phyloP scores from a whole-genome alignment of 2,113 vertebrate species.

The Dryoscopus gambensis region DNA sequence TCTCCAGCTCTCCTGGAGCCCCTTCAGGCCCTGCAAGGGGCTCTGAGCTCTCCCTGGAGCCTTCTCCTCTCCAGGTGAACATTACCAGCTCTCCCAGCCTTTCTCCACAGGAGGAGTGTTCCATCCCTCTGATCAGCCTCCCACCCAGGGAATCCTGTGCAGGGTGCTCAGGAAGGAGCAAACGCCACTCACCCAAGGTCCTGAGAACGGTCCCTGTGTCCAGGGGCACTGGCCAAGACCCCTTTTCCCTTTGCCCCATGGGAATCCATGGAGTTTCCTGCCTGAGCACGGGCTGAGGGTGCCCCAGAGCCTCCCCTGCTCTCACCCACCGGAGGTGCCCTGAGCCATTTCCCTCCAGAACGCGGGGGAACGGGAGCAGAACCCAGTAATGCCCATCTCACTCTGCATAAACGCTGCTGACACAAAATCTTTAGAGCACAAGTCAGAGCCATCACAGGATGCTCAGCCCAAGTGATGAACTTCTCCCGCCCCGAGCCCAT shows the following conservation, averaged over 20 bases:
- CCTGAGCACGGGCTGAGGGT: fast-evolving
- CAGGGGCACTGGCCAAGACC: background rate
- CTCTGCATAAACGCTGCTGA: background rate
- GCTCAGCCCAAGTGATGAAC: background rate
- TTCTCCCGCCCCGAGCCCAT: background rate
- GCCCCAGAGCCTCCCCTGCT: background rate
- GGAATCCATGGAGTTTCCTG: background rate
- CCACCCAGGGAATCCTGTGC: background rate
- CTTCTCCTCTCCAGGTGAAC: background rate
- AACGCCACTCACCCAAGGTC: too few species aligned
- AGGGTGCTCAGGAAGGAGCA: background rate
- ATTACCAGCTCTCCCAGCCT: background rate
- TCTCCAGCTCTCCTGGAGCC: background rate
- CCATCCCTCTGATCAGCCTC: background rate
- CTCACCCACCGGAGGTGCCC: background rate
- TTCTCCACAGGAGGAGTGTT: background rate
- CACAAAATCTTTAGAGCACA: background rate
- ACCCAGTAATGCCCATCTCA: background rate
- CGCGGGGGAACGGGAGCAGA: background rate
- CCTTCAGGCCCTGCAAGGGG: background rate
- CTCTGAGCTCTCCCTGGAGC: background rate
- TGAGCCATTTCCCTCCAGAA: background rate
- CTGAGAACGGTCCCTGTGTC: fast-evolving
- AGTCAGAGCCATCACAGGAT: background rate
- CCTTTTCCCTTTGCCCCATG: background rate